Evolutionary conservation across 2,888 invertebrate genomes (phyloP).

Genomic region (Zaprionus lineosus): DNA sequence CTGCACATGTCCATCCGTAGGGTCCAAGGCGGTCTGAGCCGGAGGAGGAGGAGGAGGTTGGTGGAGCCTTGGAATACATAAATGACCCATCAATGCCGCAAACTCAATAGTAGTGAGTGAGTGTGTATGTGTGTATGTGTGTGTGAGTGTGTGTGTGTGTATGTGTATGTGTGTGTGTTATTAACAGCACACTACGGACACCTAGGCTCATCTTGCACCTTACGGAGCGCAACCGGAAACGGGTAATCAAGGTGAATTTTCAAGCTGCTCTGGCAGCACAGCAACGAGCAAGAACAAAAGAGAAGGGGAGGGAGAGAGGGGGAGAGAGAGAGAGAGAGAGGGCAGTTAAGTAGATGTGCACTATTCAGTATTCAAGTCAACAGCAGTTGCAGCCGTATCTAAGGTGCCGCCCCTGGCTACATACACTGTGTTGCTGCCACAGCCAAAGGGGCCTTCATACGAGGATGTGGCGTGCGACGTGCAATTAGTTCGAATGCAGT

Average conservation of each 20-base stretch:
- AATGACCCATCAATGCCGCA: too few species aligned
- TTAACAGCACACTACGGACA: too few species aligned
- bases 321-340: too few species aligned
- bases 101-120: too few species aligned
- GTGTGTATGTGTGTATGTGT: background rate
- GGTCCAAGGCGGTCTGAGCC: too few species aligned
- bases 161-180: background rate
- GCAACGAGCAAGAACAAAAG: background rate
- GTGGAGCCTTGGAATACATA: too few species aligned
- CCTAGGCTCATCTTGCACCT: background rate
- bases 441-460: slow-evolving; percentile 6
- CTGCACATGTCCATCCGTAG: too few species aligned
- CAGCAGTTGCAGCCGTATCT: slow-evolving; percentile 5
- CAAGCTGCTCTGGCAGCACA: slow-evolving; percentile 21
- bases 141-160: slow-evolving; percentile 7
- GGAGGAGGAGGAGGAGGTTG: too few species aligned
- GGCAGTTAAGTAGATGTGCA: too few species aligned
- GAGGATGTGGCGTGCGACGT: slow-evolving; percentile 31
- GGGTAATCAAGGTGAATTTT: slow-evolving; percentile 47
- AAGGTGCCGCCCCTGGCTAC: background rate
- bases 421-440: slow-evolving; percentile 2
- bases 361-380: too few species aligned
- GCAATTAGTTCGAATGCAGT: slow-evolving; percentile 46
- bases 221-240: slow-evolving; percentile 11
- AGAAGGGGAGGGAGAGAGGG: too few species aligned